Evolutionary conservation across 2,888 invertebrate genomes (phyloP), one percentile per base, ranked within the genome.

Genomic region (Apamea sordens): DNA sequence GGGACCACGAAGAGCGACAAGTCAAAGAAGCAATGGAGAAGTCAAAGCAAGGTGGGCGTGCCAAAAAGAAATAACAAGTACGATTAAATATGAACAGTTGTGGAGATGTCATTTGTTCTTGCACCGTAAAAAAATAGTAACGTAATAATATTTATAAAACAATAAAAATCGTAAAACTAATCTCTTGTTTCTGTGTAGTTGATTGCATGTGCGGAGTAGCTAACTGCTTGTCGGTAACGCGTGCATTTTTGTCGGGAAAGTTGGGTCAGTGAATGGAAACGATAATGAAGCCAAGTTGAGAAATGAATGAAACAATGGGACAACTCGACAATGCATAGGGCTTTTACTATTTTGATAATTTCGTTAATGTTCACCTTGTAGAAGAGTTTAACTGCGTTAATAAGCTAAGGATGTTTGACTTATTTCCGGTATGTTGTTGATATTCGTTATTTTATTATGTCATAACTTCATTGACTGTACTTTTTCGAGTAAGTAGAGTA

Each of bases 21-120:
- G 96, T 98, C 76, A 98, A 98, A 88, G 97, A 97, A 91, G 98
- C 98, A 0, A 94, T 98, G 41, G 98, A 98, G 92, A 98, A 98
- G 90, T 98, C 98, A 90, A 97, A 97, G 86, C 95, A 97, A 96
- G 96, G 96, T 93, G 97, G 97, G 94, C 94, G 94, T 77, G 90
- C 90, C 65, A 95, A 94, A 94, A 94, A 94, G 89, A 95, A 94
- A 89, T 94, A 91, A 92, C 69, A 73, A 77, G 53, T 74, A 84
- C 89, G 68, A 77, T 50, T 76, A 78, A 63, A 75, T 82, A 72
- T 67, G 79, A 76, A 80, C 86, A 84, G 83, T 84, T 86, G 89
- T 92, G 86, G 79, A 78, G 79, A 86, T 87, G 84, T 85, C 69
- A 76, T 76, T 84, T 72, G 80, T 84, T 78, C 65, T 82, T 85